A percentile compares a stretch with the other conserved stretches of the same genome.
Evolutionary conservation across 2,888 invertebrate species (phyloP).

Genomic region (Blera fallax): DNA sequence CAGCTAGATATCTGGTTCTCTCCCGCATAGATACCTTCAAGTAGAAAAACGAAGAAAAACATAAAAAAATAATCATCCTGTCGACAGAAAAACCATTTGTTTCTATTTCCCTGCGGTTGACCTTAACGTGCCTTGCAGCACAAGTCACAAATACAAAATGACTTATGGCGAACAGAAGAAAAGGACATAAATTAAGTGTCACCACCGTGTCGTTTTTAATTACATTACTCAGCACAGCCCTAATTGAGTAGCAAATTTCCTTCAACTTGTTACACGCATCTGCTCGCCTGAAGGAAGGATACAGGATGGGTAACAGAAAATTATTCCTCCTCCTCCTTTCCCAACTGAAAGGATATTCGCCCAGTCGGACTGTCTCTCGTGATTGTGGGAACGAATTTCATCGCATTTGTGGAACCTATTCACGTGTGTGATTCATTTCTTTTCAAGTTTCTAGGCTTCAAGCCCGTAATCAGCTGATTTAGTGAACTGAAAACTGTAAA

Average conservation of each 20-base stretch:
- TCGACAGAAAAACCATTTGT: neutral
- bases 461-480: neutral
- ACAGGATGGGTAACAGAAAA: neutral
- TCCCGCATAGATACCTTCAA: neutral
- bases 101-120: neutral
- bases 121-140: neutral
- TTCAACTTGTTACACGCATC: neutral
- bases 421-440: neutral
- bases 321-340: neutral
- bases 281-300: neutral
- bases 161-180: neutral
- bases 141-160: neutral
- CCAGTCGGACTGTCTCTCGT: no score
- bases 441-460: neutral
- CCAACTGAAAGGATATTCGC: neutral
- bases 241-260: neutral
- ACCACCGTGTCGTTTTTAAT: slow-evolving; percentile 49
- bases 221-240: slow-evolving; percentile 31
- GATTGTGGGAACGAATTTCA: neutral
- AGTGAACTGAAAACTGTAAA: no score
- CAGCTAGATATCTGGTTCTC: neutral
- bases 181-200: slow-evolving; percentile 61
- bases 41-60: neutral
- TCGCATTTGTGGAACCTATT: neutral
- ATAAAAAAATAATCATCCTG: neutral